Evolutionary conservation across 2,888 invertebrate genomes (phyloP), one percentile per base, ranked within the genome.

Genomic region (Leucophora obtusa): DNA sequence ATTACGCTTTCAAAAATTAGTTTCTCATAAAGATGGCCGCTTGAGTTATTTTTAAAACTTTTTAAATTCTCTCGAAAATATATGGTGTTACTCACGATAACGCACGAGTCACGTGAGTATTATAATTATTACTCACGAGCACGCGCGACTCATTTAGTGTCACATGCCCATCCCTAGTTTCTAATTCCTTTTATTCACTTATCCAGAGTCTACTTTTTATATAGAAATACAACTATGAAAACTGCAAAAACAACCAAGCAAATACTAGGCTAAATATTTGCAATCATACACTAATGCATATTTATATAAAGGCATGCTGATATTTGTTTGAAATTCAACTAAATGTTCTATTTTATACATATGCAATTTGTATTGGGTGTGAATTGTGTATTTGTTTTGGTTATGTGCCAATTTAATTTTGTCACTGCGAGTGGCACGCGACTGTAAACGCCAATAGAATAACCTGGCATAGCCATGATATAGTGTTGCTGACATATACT

Each of bases 391-490:
- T 83, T 28, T 47, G 47, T 77, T 82, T 88, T 89, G 89, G 88
- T 85, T 83, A 76, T 75, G 83, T 88, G 89, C 88, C 88, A 88
- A 89, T 87, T 89, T 87, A 87, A 89, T 88, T 87, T 85, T 84
- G 83, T 85, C 84, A 83, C 87, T 86, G 87, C 87, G 84, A 87
- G 87, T 83, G 85, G 77, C 78, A 82, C 82, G 82, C 82, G 82
- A 82, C 79, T 60, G 70, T 78, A 73, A 66, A 74, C 65, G 69
- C 72, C 81, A 78, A 77, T 60, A 69, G 74, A 79, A 72, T 63
- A 76, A 79, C 75, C 59, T 70, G 70, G 51, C 60, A 70, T 53
- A 73, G 58, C 24, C 17, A 74, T 78, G 73, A 77, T 74, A 74
- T 66, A 72, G 56, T 70, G 54, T 33, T 73, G 66, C 73, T 78